These are phyloP conservation scores for Elanoides forficatus DNA, from an alignment of 2,113 vertebrate genomes.

Conservation along the genomic window DNA sequence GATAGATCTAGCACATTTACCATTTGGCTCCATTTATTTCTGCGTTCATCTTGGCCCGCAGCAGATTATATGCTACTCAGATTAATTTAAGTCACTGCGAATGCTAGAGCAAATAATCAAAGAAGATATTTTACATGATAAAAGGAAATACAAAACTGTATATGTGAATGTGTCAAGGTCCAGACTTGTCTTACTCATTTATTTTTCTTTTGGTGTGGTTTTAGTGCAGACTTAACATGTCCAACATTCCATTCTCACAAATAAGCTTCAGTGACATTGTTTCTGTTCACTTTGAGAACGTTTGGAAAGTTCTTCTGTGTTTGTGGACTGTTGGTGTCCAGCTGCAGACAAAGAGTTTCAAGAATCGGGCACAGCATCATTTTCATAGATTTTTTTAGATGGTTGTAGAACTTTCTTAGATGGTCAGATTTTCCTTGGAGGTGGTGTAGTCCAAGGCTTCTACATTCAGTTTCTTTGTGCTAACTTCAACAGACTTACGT, in stretches of 20 bases:
- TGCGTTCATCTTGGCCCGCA: not conserved
- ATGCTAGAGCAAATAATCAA: not conserved
- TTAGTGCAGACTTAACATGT: not conserved
- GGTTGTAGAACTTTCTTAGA: not conserved
- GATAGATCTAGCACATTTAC: not conserved
- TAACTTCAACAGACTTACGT: not conserved
- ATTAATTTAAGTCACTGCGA: rapidly evolving
- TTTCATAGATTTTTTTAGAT: not conserved
- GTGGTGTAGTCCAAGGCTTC: not conserved
- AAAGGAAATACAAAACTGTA: not conserved
- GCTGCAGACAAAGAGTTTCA: not conserved
- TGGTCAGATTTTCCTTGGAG: not conserved
- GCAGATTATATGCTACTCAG: not conserved
- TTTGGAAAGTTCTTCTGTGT: not conserved
- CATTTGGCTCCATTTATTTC: not conserved
- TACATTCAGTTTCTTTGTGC: not conserved
- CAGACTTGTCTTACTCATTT: not conserved
- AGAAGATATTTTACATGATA: not conserved
- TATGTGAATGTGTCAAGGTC: not conserved
- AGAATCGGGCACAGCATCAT: rapidly evolving
- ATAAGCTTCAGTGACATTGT: not conserved
- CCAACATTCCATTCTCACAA: not conserved
- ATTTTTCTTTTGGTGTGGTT: not conserved
- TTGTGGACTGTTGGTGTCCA: rapidly evolving
- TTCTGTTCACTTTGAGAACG: not conserved